Conservation (phyloP, 1,140 invertebrate genomes). For the Dendroctonus valens region DNA sequence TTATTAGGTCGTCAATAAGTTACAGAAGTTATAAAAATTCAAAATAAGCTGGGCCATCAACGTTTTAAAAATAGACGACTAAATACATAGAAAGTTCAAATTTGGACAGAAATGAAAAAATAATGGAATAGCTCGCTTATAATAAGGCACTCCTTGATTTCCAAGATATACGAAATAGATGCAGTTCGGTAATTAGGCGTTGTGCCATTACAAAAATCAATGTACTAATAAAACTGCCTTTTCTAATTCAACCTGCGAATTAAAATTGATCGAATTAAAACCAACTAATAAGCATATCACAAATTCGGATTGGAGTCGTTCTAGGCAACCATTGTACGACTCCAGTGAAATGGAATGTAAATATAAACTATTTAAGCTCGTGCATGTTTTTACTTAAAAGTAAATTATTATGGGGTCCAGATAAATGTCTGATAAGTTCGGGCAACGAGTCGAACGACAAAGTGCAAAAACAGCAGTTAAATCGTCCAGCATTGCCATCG, state of each 20-base stretch:
- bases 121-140: no score
- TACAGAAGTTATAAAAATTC: no score
- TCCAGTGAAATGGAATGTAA: slow-evolving; percentile 44
- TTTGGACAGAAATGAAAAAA: no score
- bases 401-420: slow-evolving; percentile 81
- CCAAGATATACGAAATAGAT: no score
- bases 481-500: slow-evolving; percentile 67
- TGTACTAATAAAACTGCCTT: slow-evolving; percentile 12
- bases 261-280: neutral
- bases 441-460: slow-evolving; percentile 79
- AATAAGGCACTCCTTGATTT: no score
- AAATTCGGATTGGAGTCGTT: slow-evolving; percentile 39
- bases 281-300: slow-evolving; percentile 37
- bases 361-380: slow-evolving; percentile 61
- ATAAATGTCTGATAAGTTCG: slow-evolving; percentile 79
- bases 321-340: slow-evolving; percentile 39
- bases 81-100: no score
- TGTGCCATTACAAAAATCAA: no score
- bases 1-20: no score
- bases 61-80: no score
- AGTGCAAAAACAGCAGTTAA: slow-evolving; percentile 83
- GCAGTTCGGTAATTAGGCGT: no score
- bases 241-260: slow-evolving; percentile 26
- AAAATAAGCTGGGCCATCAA: no score
- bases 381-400: slow-evolving; percentile 82